Evolutionary conservation across 2,113 vertebrate species (phyloP).

Genomic region (Acanthisitta chloris): DNA sequence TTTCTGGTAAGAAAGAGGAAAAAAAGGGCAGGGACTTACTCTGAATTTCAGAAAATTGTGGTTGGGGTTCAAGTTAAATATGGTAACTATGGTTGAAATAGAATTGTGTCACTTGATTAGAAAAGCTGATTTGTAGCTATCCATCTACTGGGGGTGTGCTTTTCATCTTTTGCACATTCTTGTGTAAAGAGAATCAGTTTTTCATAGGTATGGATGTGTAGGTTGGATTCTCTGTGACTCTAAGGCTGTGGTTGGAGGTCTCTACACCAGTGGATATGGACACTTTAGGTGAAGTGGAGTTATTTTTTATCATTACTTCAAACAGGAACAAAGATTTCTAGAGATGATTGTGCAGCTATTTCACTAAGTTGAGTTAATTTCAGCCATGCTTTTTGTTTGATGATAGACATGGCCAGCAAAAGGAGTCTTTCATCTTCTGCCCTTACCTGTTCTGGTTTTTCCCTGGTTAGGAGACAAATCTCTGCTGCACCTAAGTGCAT

Average conservation of each 20-base stretch:
- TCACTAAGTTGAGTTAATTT: neutral
- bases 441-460: neutral
- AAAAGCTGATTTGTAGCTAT: neutral
- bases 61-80: neutral
- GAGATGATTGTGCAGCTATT: neutral
- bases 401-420: neutral
- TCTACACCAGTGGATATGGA: neutral
- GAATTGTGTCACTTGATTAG: neutral
- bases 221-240: neutral
- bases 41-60: neutral
- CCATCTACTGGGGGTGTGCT: neutral
- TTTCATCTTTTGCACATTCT: neutral
- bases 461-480: neutral
- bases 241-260: neutral
- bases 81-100: neutral
- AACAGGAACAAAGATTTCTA: neutral
- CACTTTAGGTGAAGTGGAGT: neutral
- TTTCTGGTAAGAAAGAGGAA: neutral
- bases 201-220: rapidly evolving
- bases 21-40: neutral
- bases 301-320: neutral
- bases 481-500: neutral
- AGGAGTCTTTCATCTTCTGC: slow-evolving; percentile 20
- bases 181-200: neutral
- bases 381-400: neutral